Evolutionary conservation across 1,140 invertebrate species (phyloP).

Genomic region (Artemia franciscana): DNA sequence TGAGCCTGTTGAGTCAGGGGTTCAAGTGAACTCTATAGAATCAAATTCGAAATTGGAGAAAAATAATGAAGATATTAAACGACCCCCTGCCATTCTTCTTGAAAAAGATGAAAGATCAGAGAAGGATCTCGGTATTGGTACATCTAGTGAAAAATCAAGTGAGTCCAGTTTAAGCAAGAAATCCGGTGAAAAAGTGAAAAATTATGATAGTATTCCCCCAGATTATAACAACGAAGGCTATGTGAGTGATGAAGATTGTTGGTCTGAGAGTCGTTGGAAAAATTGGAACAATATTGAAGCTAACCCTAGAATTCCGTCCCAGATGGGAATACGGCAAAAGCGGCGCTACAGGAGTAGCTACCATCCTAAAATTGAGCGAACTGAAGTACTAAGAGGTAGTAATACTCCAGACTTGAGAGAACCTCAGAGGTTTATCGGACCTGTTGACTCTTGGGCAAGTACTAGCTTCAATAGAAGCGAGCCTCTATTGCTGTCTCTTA

Average conservation of each 20-base stretch:
- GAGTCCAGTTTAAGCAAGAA: conserved; percentile 40
- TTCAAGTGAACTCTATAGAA: conserved; percentile 4
- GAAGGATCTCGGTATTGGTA: conserved; percentile 61
- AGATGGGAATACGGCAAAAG: not conserved
- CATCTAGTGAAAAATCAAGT: conserved; percentile 44
- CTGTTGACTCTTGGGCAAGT: not conserved
- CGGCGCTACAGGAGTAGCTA: not conserved
- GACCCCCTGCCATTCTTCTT: conserved; percentile 26
- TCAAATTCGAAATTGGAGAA: conserved; percentile 9
- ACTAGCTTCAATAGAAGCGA: not conserved
- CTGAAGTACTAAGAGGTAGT: not conserved
- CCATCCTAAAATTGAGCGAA: not conserved
- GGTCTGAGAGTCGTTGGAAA: not conserved
- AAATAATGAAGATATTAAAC: not conserved
- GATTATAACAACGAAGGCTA: conserved; percentile 18
- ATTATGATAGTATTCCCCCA: conserved; percentile 28
- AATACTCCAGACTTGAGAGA: not conserved
- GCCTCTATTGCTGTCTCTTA: not conserved
- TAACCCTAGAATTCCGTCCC: not conserved
- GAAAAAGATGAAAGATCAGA: conserved; percentile 41
- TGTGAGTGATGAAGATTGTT: conserved; percentile 16
- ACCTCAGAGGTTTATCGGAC: not conserved
- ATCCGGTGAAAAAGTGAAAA: conserved; percentile 31
- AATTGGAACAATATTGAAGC: not conserved
- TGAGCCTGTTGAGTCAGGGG: conserved; percentile 10